These are phyloP conservation scores for Eupeodes luniger DNA, from an alignment of 2,888 invertebrate genomes.

Conservation along the genomic window DNA sequence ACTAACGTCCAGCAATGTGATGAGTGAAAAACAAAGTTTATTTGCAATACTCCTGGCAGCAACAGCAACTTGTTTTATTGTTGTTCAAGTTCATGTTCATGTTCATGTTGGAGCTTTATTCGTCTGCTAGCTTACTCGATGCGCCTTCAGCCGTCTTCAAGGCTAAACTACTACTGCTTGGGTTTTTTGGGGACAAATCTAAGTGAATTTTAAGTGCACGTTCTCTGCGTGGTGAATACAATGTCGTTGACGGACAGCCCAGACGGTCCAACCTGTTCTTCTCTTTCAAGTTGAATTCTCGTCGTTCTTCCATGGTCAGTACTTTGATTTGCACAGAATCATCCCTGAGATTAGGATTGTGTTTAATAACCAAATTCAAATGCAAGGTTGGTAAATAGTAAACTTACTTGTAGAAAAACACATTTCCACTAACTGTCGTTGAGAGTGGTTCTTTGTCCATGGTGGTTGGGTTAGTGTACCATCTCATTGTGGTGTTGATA, in stretches of 20 bases:
- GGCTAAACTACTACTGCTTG: slow-evolving; percentile 23
- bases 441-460: slow-evolving; percentile 86
- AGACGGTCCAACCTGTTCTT: slow-evolving; percentile 85
- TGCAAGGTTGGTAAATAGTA: neutral
- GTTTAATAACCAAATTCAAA: slow-evolving; percentile 38
- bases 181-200: slow-evolving; percentile 84
- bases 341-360: slow-evolving; percentile 85
- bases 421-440: slow-evolving; percentile 87
- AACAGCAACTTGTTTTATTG: slow-evolving; percentile 16
- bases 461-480: slow-evolving; percentile 86
- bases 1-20: slow-evolving; percentile 61
- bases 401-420: slow-evolving; percentile 88
- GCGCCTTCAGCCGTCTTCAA: slow-evolving; percentile 38
- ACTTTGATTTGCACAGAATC: slow-evolving; percentile 86
- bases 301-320: slow-evolving; percentile 86
- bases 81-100: slow-evolving; percentile 24
- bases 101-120: slow-evolving; percentile 50
- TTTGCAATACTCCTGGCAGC: slow-evolving; percentile 60
- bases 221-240: slow-evolving; percentile 88
- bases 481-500: slow-evolving; percentile 87
- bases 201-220: slow-evolving; percentile 90
- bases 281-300: slow-evolving; percentile 87
- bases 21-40: slow-evolving; percentile 58
- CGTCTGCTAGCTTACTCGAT: slow-evolving; percentile 39
- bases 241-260: slow-evolving; percentile 82